phyloP scores from a whole-genome alignment of 1,140 invertebrate species.

The Bombus waltoni region DNA sequence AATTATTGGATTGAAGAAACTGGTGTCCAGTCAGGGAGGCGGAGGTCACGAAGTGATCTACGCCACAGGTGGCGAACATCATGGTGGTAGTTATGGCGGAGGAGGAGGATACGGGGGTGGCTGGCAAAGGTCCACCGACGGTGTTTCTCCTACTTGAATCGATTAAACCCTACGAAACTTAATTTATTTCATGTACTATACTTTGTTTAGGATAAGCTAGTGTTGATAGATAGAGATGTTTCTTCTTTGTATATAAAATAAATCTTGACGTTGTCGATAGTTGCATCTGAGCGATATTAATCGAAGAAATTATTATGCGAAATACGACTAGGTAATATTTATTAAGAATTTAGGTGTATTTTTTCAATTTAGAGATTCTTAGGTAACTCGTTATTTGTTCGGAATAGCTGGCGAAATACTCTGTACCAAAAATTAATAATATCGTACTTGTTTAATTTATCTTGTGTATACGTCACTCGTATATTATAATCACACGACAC shows the following conservation, averaged over 20 bases:
- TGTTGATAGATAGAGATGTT: background rate
- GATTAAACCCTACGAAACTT: too few species aligned
- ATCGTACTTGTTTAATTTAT: constrained; percentile 13
- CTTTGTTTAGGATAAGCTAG: background rate
- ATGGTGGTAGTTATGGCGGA: constrained; percentile 78
- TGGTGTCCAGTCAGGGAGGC: constrained; percentile 82
- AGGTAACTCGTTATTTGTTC: background rate
- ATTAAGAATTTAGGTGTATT: background rate
- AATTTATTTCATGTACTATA: constrained; percentile 8
- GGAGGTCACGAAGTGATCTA: constrained; percentile 85
- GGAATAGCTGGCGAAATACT: background rate
- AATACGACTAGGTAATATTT: background rate
- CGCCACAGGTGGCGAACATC: constrained; percentile 80
- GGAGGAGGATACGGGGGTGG: constrained; percentile 75
- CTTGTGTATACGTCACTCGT: background rate
- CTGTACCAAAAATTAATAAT: constrained; percentile 37
- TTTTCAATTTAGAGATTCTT: background rate
- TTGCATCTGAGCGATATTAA: background rate
- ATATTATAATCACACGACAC: background rate
- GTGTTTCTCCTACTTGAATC: constrained; percentile 74
- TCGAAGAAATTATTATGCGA: background rate
- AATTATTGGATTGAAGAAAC: constrained; percentile 86
- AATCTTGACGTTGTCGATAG: background rate
- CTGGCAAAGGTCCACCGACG: constrained; percentile 83
- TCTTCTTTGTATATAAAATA: constrained; percentile 8